Evolutionary conservation across 2,888 invertebrate genomes (phyloP), one percentile per base, ranked within the genome.

Genomic region (Cryptocephalus primarius): DNA sequence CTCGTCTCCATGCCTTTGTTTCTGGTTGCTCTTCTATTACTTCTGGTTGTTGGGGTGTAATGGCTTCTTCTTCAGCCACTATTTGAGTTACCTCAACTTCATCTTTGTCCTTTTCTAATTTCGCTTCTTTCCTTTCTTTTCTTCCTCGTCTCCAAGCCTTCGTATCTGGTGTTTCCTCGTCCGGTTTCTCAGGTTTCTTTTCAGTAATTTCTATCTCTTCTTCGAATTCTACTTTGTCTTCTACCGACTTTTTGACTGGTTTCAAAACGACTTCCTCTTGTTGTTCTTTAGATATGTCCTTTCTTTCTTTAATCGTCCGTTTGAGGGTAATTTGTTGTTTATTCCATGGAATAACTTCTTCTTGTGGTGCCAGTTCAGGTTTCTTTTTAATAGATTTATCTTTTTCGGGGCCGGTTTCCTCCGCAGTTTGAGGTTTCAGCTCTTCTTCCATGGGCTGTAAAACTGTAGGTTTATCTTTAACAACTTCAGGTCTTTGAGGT

Each of bases 251-350:
- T 9, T 50, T 52, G 48, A 59, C 63, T 1, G 71, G 59, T 53
- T 63, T 68, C 79, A 10, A 79, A 59, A 33, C 61, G 66, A 31
- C 77, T 31, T 22, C 41, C n/a, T 41, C 41, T 41, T 14, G 22
- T 2, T 41, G 69, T 49, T 74, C 72, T 67, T 84, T 80, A 59
- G 83, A 75, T 53, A 78, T 73, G 42, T 77, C 74, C 52, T 67
- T 68, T 56, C 68, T 69, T 47, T 72, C 64, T 2, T 50, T 53
- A 48, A 60, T 63, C 0, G 71, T 57, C 52, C 61, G 68, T 50
- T 77, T 80, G 8, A 78, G 59, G 34, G 62, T 66, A 22, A 77
- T 70, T 50, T 75, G 72, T 67, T 84, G 80, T 59, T 83, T 77
- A 9, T 77, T 85, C 79, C 79, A 79, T n/a, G 78, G 75, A 51